These are phyloP conservation scores for Poeciliopsis presidionis DNA, from an alignment of 2,797 vertebrate genomes.

Conservation along the genomic window DNA sequence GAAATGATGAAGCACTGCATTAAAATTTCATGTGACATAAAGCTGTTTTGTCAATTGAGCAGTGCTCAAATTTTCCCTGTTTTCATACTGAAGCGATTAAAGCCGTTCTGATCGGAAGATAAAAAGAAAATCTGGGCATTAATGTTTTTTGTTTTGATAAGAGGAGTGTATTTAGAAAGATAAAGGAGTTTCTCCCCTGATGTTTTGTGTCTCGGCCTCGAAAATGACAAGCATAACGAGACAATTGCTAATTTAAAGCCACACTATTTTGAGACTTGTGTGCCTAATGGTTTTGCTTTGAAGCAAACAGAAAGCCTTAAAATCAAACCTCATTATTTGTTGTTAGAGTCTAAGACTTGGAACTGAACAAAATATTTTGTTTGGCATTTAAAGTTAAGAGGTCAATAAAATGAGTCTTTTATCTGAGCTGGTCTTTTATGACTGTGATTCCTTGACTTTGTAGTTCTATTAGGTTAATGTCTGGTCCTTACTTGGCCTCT, in stretches of 20 bases:
- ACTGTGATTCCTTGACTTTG: background rate
- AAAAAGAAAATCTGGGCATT: background rate
- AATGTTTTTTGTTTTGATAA: background rate
- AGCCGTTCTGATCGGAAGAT: background rate
- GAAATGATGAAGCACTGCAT: background rate
- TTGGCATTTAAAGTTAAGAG: background rate
- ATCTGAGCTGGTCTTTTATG: background rate
- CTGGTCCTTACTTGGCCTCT: background rate
- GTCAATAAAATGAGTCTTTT: background rate
- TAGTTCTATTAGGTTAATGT: background rate
- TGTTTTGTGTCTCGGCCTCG: background rate
- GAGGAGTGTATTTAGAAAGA: background rate
- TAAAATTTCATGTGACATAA: background rate
- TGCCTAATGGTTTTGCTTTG: too few relatives aligned
- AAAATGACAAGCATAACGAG: background rate
- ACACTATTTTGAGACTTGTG: background rate
- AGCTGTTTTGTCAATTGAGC: background rate
- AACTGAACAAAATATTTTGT: background rate
- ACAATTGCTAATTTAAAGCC: background rate
- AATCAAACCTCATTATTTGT: background rate
- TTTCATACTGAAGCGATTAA: background rate
- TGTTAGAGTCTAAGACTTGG: background rate
- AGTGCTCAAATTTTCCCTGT: background rate
- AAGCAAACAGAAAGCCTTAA: background rate
- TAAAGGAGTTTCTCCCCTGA: background rate